A percentile compares a stretch with the other conserved stretches of the same genome.
Conservation (phyloP, 2,888 invertebrate species). For the Neocrepidodera transversa region DNA sequence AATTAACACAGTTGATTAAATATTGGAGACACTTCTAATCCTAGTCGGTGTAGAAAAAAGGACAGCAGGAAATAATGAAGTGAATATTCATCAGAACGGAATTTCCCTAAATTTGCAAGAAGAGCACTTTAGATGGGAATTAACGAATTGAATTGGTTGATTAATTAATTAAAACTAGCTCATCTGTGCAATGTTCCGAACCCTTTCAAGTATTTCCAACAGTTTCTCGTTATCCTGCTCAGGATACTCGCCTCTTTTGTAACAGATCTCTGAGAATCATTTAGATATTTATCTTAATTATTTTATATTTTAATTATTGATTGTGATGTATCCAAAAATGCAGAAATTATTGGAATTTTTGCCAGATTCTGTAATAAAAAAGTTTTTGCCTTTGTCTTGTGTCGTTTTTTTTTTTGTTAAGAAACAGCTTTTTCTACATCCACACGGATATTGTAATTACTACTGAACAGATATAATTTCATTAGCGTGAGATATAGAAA, state of each 20-base stretch:
- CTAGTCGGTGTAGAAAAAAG: slow-evolving; percentile 21
- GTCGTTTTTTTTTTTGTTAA: too few relatives aligned
- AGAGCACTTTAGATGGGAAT: slow-evolving; percentile 60
- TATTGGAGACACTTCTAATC: slow-evolving; percentile 5
- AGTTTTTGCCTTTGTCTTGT: too few relatives aligned
- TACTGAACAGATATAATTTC: too few relatives aligned
- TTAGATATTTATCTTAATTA: too few relatives aligned
- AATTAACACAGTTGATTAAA: slow-evolving; percentile 4
- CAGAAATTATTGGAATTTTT: too few relatives aligned
- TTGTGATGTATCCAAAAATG: too few relatives aligned
- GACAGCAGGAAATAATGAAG: slow-evolving; percentile 35
- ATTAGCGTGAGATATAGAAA: too few relatives aligned
- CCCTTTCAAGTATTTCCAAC: slow-evolving; percentile 43
- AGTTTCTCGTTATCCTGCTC: slow-evolving; percentile 41
- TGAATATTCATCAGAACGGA: slow-evolving; percentile 54
- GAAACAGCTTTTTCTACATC: too few relatives aligned
- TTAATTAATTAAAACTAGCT: slow-evolving; percentile 69
- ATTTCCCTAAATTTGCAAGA: slow-evolving; percentile 57
- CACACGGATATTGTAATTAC: too few relatives aligned
- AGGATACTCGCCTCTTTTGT: slow-evolving; percentile 52
- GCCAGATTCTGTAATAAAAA: too few relatives aligned
- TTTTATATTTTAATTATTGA: too few relatives aligned
- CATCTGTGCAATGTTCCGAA: slow-evolving; percentile 52
- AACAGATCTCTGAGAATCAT: slow-evolving; percentile 31
- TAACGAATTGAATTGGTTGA: slow-evolving; percentile 67